A percentile compares a stretch with the other conserved stretches of the same genome.
phyloP scores from a whole-genome alignment of 2,113 vertebrate species.

The Beaufortia kweichowensis region DNA sequence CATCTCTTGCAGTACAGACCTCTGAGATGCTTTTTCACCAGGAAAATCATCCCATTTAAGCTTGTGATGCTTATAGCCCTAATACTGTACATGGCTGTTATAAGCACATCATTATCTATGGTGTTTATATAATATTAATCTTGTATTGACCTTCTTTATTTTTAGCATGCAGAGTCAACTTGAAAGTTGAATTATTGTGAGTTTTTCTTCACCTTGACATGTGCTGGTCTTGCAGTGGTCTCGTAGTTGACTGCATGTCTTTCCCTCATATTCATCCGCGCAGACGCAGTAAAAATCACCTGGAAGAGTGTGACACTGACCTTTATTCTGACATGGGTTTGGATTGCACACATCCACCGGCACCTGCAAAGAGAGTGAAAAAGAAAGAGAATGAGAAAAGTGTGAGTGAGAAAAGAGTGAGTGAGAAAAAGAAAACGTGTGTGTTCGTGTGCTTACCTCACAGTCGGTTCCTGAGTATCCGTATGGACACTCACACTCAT shows the following conservation, averaged over 20 bases:
- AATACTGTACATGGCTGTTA: too few relatives aligned
- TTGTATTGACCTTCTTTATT: too few relatives aligned
- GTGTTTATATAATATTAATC: too few relatives aligned
- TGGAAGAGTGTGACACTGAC: conserved; percentile 80
- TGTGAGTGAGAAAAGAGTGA: background rate
- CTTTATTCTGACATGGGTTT: conserved; percentile 87
- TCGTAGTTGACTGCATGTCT: conserved; percentile 88
- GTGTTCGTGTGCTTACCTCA: conserved; percentile 77
- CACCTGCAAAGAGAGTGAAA: conserved; percentile 67
- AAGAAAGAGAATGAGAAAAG: background rate
- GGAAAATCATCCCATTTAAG: too few relatives aligned
- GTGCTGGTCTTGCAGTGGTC: conserved; percentile 88
- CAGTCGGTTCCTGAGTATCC: conserved; percentile 83
- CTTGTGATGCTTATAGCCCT: too few relatives aligned
- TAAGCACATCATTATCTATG: too few relatives aligned
- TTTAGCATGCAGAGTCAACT: too few relatives aligned
- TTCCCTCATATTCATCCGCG: conserved; percentile 85
- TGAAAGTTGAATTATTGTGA: background rate
- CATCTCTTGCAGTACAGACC: too few relatives aligned
- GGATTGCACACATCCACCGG: conserved; percentile 84
- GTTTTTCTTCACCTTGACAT: conserved; percentile 79
- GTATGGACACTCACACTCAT: conserved; percentile 82
- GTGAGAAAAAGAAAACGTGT: background rate
- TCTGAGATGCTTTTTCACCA: too few relatives aligned
- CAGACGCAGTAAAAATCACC: conserved; percentile 91